phyloP scores from a whole-genome alignment of 2,113 vertebrate genomes.

The Anas platyrhynchos region DNA sequence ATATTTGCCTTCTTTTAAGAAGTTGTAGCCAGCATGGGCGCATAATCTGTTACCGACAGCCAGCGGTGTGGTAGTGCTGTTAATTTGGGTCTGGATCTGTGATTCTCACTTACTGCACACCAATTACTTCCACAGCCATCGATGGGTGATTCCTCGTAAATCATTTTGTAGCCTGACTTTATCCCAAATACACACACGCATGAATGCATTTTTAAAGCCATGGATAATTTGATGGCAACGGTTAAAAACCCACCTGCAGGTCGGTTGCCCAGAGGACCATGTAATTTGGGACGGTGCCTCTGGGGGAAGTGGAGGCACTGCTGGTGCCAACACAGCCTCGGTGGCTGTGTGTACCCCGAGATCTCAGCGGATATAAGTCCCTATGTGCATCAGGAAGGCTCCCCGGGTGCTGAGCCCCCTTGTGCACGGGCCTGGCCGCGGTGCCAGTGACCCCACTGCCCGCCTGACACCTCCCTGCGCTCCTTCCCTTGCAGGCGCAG shows the following conservation, averaged over 20 bases:
- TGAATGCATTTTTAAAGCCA: background rate
- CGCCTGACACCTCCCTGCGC: background rate
- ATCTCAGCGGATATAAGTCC: background rate
- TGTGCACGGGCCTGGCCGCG: too few species aligned
- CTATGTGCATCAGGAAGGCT: too few species aligned
- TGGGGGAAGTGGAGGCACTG: background rate
- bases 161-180: background rate
- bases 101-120: background rate
- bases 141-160: background rate
- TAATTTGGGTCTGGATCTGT: background rate
- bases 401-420: too few species aligned
- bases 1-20: background rate
- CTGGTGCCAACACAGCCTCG: accelerated
- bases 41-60: background rate
- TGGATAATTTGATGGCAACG: background rate
- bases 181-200: accelerated
- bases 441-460: too few species aligned
- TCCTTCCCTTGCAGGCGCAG: slow-evolving; percentile 88
- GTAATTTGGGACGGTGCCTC: background rate
- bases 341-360: background rate
- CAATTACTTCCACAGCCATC: background rate
- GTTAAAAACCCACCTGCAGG: background rate
- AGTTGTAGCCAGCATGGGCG: background rate
- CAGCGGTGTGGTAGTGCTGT: background rate
- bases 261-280: accelerated